phyloP scores from a whole-genome alignment of 1,140 invertebrate species.

The Asbolus verrucosus region DNA sequence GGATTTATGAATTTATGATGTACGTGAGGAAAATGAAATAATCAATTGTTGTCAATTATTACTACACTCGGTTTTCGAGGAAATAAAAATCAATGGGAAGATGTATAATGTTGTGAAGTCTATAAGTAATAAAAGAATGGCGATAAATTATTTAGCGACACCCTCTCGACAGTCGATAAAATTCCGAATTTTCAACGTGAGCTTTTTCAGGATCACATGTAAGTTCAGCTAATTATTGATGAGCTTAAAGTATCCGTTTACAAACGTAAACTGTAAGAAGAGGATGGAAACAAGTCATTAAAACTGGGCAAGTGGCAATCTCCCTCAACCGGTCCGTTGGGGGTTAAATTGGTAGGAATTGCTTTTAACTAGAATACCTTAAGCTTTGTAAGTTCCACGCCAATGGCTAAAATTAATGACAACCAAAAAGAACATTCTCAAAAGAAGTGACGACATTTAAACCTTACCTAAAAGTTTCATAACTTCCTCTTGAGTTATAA shows the following conservation, averaged over 20 bases:
- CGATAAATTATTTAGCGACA: too few relatives aligned
- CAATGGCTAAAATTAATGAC: too few relatives aligned
- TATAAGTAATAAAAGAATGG: too few relatives aligned
- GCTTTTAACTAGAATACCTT: slow-evolving; percentile 53
- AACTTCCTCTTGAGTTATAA: slow-evolving; percentile 81
- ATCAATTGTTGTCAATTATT: slow-evolving; percentile 4
- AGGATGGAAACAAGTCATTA: slow-evolving; percentile 57
- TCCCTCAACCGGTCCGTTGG: slow-evolving; percentile 48
- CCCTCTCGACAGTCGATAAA: not conserved
- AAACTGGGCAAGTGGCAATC: slow-evolving; percentile 57
- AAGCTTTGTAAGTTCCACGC: slow-evolving; percentile 48
- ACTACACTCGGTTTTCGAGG: not conserved
- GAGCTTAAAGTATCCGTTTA: not conserved
- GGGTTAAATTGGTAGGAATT: slow-evolving; percentile 53
- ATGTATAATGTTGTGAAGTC: too few relatives aligned
- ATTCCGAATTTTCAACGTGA: not conserved
- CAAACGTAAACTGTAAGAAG: slow-evolving; percentile 31
- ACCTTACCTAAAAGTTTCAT: slow-evolving; percentile 79
- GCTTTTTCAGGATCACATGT: too few relatives aligned
- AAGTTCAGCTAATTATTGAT: not conserved
- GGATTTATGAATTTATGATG: not conserved
- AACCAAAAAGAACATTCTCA: slow-evolving; percentile 8
- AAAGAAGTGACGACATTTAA: slow-evolving; percentile 5
- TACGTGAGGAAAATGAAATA: slow-evolving; percentile 36
- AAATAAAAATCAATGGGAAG: slow-evolving; percentile 1